phyloP scores from a whole-genome alignment of 2,888 invertebrate genomes.

The Megamerina dolium region DNA sequence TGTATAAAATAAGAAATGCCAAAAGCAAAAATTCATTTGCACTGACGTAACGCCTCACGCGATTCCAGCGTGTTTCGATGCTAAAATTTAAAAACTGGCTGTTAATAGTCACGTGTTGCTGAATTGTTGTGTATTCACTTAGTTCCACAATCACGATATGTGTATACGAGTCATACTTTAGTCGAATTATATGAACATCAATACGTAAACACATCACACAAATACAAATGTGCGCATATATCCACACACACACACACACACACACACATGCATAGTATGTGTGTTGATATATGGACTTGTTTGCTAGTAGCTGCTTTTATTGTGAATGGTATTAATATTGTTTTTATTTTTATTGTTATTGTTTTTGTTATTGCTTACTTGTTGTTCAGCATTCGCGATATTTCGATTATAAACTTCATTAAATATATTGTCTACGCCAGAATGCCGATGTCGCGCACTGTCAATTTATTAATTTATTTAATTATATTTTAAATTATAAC shows the following conservation, averaged over 20 bases:
- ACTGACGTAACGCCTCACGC: slow-evolving; percentile 50
- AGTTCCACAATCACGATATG: too few relatives aligned
- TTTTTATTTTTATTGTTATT: neutral
- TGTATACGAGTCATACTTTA: too few relatives aligned
- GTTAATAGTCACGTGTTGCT: slow-evolving; percentile 11
- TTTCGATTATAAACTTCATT: neutral
- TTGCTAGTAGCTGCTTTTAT: neutral
- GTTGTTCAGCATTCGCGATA: neutral
- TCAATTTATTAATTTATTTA: too few relatives aligned
- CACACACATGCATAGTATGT: slow-evolving; percentile 1
- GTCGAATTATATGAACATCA: too few relatives aligned
- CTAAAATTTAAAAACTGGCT: slow-evolving; percentile 5
- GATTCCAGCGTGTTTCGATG: slow-evolving; percentile 41
- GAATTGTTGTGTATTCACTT: slow-evolving; percentile 5
- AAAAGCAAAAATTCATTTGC: slow-evolving; percentile 33
- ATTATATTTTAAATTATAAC: too few relatives aligned
- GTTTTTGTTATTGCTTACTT: neutral
- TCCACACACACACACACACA: slow-evolving; percentile 15
- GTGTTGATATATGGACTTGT: neutral
- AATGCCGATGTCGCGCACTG: too few relatives aligned
- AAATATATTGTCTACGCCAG: too few relatives aligned
- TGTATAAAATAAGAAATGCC: neutral
- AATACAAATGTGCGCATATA: neutral
- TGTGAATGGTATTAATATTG: too few relatives aligned
- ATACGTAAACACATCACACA: too few relatives aligned